Evolutionary conservation across 2,797 vertebrate genomes (phyloP).

Genomic region (Tadarida brasiliensis): DNA sequence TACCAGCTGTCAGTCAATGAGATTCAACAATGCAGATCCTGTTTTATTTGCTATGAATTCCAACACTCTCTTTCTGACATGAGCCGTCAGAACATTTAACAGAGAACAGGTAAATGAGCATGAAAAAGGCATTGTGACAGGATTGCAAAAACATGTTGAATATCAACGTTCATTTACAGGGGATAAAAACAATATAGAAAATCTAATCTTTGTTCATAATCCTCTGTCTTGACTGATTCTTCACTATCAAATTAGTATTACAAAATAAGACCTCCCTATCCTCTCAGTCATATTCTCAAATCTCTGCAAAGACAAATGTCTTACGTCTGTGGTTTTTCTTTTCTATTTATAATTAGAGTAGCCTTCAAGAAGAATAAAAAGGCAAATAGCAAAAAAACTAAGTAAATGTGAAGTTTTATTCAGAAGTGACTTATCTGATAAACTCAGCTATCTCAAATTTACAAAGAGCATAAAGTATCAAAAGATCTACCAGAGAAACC

Average conservation of each 20-base stretch:
- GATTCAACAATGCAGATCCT: conserved; percentile 25
- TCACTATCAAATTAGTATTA: background rate
- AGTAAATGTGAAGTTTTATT: background rate
- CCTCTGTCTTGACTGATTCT: background rate
- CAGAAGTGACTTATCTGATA: background rate
- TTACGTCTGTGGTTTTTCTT: background rate
- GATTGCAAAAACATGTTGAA: conserved; percentile 57
- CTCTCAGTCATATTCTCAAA: background rate
- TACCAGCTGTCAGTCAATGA: conserved; percentile 57
- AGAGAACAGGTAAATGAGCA: conserved; percentile 53
- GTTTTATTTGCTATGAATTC: conserved; percentile 66
- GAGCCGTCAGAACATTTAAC: conserved; percentile 65
- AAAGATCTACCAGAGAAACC: background rate
- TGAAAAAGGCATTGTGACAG: conserved; percentile 58
- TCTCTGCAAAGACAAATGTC: background rate
- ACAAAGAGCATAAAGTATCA: background rate
- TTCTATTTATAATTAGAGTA: conserved; percentile 16
- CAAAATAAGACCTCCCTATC: background rate
- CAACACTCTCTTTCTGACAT: conserved; percentile 54
- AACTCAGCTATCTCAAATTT: conserved; percentile 5
- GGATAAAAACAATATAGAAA: background rate
- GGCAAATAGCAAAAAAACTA: background rate
- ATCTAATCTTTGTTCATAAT: background rate
- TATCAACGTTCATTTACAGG: conserved; percentile 23
- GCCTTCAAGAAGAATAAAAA: background rate